Evolutionary conservation across 2,888 invertebrate genomes (phyloP).

Genomic region (Microdon myrmicae): DNA sequence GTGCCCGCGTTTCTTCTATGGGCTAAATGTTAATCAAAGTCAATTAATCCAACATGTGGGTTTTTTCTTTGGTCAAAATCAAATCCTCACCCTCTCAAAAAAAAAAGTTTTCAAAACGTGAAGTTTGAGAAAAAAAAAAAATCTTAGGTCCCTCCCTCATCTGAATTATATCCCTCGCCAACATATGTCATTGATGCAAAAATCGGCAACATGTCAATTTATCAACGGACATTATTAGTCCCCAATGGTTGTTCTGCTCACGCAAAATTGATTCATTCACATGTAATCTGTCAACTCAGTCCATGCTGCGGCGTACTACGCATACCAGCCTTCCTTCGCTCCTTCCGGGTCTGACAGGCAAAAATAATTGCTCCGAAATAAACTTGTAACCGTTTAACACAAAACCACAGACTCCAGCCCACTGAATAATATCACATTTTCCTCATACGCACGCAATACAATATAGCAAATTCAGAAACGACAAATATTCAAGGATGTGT

Average conservation of each 20-base stretch:
- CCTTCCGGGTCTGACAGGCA: conserved; percentile 1
- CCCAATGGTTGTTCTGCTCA: conserved; percentile 13
- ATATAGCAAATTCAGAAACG: conserved; percentile 23
- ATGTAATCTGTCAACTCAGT: conserved; percentile 43
- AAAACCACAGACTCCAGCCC: conserved; percentile 9
- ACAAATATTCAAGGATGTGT: no score
- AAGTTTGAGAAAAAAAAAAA: no score
- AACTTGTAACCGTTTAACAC: conserved; percentile 52
- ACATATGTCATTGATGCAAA: no score
- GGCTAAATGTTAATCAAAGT: no score
- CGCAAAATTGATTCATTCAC: conserved; percentile 49
- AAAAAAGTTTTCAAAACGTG: no score
- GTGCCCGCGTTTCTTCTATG: no score
- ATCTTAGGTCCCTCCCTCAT: no score
- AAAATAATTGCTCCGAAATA: conserved; percentile 46
- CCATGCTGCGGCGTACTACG: conserved; percentile 12
- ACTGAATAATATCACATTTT: conserved; percentile 49
- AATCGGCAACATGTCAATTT: conserved; percentile 38
- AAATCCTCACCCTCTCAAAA: no score
- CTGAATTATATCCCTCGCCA: no score
- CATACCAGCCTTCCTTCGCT: neutral
- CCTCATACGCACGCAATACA: conserved; percentile 11
- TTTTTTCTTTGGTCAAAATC: no score
- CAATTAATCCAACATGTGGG: no score
- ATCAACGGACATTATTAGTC: conserved; percentile 38